A percentile compares a stretch with the other conserved stretches of the same genome.
These are phyloP conservation scores for Lordiphosa andalusiaca DNA, from an alignment of 2,888 invertebrate genomes.

Conservation along the genomic window DNA sequence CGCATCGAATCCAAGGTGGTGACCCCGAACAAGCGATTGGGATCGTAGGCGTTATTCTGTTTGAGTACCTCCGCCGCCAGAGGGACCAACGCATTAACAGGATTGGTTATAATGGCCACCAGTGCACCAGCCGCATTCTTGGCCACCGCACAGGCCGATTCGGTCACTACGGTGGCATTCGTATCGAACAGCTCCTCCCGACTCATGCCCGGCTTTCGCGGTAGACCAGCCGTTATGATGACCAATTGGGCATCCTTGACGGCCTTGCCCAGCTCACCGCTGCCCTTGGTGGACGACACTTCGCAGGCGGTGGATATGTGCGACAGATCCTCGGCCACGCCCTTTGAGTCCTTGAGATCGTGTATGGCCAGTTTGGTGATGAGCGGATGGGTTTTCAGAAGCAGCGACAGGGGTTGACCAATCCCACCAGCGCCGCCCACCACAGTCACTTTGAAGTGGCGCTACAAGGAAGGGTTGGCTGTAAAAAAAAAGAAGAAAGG, in stretches of 20 bases:
- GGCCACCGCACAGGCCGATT: slow-evolving; percentile 88
- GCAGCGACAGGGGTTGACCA: slow-evolving; percentile 94
- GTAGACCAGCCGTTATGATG: slow-evolving; percentile 96
- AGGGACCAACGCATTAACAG: slow-evolving; percentile 97
- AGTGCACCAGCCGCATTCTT: slow-evolving; percentile 93
- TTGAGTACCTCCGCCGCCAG: slow-evolving; percentile 95
- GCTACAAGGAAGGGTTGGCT: not conserved
- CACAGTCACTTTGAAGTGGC: slow-evolving; percentile 90
- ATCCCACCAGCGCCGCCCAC: slow-evolving; percentile 97
- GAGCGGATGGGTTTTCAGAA: slow-evolving; percentile 92
- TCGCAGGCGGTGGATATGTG: slow-evolving; percentile 93
- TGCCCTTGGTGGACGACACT: slow-evolving; percentile 86
- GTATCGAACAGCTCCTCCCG: slow-evolving; percentile 97
- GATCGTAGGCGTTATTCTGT: slow-evolving; percentile 87
- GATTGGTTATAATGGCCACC: slow-evolving; percentile 96
- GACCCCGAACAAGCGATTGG: slow-evolving; percentile 93
- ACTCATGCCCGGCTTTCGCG: slow-evolving; percentile 98
- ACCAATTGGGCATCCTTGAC: slow-evolving; percentile 86
- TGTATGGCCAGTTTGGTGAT: slow-evolving; percentile 91
- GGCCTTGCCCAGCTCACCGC: slow-evolving; percentile 84
- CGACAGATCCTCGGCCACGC: slow-evolving; percentile 96
- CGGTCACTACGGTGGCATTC: slow-evolving; percentile 95
- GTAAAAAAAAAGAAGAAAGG: too few relatives aligned
- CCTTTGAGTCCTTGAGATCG: slow-evolving; percentile 92
- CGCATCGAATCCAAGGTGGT: slow-evolving; percentile 96